Evolutionary conservation across 2,113 vertebrate species (phyloP), one percentile per base, ranked within the genome.

Genomic region (Chloropsis cyanopogon): DNA sequence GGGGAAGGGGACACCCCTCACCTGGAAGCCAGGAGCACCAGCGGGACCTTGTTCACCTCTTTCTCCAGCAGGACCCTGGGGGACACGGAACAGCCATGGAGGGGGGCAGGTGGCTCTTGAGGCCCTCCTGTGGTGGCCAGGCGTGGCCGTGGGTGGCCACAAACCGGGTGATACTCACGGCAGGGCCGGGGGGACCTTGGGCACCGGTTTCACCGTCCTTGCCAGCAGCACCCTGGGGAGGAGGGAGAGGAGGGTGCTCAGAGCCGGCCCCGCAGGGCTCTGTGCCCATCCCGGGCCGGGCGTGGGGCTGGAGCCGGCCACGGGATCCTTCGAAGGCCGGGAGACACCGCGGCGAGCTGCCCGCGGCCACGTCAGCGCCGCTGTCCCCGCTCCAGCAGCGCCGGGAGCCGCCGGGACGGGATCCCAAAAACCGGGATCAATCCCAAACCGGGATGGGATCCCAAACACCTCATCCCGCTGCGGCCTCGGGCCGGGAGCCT

Each of bases 121-220:
- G 25, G 23, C 10, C 20, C 20, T 6, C 37, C 37, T 37, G 37
- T 37, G 1, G 64, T 39, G 42, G 21, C n/a, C 35, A 0, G 15
- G 68, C 0, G 1, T 0, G 11, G 47, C 64, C 13, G 2, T 0
- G 7, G 7, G 35, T 16, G n/a, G 37, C 46, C 26, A 10, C 4
- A 13, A 49, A 28, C 24, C 7, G 6, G 4, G 4, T 1, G 22
- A 31, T 96, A 99, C 99, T 93, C 98, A 99, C 99, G 82, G 97
- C 96, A 76, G 98, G 97, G 68, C 99, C 99, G 14, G 98, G 96
- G 50, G 99, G 83, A 96, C 99, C 99, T 95, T 99, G 99, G 92
- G 98, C 98, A 95, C 99, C 99, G 96, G 97, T 85, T 93, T 99
- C 99, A 94, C 99, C 99, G 0, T 99, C 99, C 98, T 99, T 99